Base-by-base conservation (phyloP, 1,140 invertebrate genomes). In the Macrotrachela quadricornifera region DNA sequence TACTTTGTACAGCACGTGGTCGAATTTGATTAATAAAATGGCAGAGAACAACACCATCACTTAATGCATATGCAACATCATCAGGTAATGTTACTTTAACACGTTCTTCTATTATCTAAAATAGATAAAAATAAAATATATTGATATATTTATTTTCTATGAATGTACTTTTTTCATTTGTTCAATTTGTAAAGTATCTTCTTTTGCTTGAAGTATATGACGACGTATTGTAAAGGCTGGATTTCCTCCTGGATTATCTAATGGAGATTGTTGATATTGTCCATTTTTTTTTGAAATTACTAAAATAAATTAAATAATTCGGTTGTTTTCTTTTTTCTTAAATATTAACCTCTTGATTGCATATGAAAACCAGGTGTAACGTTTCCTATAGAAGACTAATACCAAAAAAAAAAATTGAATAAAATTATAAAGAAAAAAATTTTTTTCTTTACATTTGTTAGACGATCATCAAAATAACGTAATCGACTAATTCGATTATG, bases 11-110 rank as follows among this genome's bases (percentile, higher is more conserved):
- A 46, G 85, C 79, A 59, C 83, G 75, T 13, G 86, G 84, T 58
- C 79, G 76, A 55, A 92, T 81, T 65, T 86, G 80, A 67, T 91
- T 91, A 38, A 85, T 85, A 55, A 92, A 73, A 71, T 92, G 86
- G 66, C 87, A 91, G 10, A 92, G 71, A 50, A 91, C 83, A 30
- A 92, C 85, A 38, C 86, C 87, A 68, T 91, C 86, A 38, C 78
- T 78, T 48, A 92, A 67, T 42, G 83, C 82, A 44, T 81, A 77
- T n/a, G 82, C 78, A 55, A 91, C 70, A 65, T 91, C 82, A 60
- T 80, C 79, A 1, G 85, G 85, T 43, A 91, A 70, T 13, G 79
- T 77, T 77, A 90, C 82, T 74, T 88, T 88, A 58, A 91, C 70
- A 54, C 83, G 76, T 3, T 77, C 78, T 71, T 92, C 85, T 61